These are phyloP conservation scores for Isoperla grammatica DNA, from an alignment of 2,888 invertebrate species.

Conservation along the genomic window DNA sequence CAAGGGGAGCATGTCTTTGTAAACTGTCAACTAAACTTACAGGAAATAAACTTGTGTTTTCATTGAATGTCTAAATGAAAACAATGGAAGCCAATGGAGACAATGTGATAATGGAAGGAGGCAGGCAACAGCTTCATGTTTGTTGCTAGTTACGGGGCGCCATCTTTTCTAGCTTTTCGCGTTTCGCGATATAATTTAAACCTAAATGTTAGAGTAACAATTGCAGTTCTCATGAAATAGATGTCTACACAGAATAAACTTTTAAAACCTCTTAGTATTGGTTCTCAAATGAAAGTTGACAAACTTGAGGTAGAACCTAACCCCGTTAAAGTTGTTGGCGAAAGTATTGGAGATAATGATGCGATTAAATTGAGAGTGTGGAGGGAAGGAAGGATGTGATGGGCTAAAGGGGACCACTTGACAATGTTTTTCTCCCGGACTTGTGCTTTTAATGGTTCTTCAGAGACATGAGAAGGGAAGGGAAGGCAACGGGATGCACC, in stretches of 20 bases:
- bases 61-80: no score
- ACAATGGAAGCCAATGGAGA: no score
- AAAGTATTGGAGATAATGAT: conserved; percentile 5
- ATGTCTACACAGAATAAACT: background rate
- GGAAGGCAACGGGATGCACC: conserved; percentile 4
- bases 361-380: background rate
- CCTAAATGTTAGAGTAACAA: no score
- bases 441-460: conserved; percentile 15
- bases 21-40: no score
- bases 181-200: no score
- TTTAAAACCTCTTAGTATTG: background rate
- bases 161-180: no score
- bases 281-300: background rate
- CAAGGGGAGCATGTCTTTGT: no score
- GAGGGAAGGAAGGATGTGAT: conserved; percentile 1
- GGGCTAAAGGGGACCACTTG: conserved; percentile 14
- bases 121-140: no score
- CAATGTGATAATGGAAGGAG: no score
- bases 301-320: background rate
- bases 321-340: background rate
- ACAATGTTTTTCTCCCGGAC: conserved; percentile 15
- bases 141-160: no score
- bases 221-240: background rate
- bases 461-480: background rate
- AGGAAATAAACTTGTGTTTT: no score